Evolutionary conservation across 2,888 invertebrate species (phyloP).

Genomic region (Rhogogaster chlorosoma): DNA sequence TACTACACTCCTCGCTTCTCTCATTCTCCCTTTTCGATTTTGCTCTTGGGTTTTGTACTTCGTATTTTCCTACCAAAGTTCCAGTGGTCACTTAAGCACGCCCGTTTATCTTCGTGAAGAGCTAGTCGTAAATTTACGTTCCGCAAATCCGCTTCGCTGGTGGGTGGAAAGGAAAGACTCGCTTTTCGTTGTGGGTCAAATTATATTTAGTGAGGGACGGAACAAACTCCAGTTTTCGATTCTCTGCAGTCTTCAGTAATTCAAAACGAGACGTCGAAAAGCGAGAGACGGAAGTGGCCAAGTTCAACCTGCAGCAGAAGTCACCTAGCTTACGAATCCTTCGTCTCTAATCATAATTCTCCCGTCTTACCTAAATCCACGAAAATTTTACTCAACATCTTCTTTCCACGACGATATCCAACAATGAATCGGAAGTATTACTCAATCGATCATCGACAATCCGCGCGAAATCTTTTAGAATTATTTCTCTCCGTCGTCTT

Average conservation of each 20-base stretch:
- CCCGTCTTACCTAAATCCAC: neutral
- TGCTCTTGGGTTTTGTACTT: slow-evolving; percentile 15
- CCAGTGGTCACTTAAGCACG: slow-evolving; percentile 56
- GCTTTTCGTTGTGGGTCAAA: slow-evolving; percentile 29
- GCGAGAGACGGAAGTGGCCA: neutral
- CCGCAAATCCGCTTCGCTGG: slow-evolving; percentile 38
- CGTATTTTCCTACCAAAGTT: slow-evolving; percentile 32
- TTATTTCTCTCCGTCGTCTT: neutral
- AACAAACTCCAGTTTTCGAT: slow-evolving; percentile 20
- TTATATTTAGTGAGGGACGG: slow-evolving; percentile 41
- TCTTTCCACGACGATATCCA: neutral
- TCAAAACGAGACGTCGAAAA: neutral
- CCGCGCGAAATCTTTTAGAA: neutral
- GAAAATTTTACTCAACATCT: neutral
- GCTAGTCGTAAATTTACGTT: slow-evolving; percentile 44
- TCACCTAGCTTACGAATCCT: neutral
- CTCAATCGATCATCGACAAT: neutral
- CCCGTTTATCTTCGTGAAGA: slow-evolving; percentile 57
- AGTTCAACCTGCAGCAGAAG: slow-evolving; percentile 1
- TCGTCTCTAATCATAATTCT: neutral
- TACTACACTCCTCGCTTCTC: neutral
- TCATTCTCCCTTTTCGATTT: slow-evolving; percentile 19
- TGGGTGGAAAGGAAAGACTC: slow-evolving; percentile 33
- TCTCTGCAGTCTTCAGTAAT: neutral
- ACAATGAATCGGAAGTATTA: neutral